Percentiles rank a stretch among this genome's conserved stretches.
phyloP scores from a whole-genome alignment of 2,797 vertebrate genomes.

The Furcifer pardalis region DNA sequence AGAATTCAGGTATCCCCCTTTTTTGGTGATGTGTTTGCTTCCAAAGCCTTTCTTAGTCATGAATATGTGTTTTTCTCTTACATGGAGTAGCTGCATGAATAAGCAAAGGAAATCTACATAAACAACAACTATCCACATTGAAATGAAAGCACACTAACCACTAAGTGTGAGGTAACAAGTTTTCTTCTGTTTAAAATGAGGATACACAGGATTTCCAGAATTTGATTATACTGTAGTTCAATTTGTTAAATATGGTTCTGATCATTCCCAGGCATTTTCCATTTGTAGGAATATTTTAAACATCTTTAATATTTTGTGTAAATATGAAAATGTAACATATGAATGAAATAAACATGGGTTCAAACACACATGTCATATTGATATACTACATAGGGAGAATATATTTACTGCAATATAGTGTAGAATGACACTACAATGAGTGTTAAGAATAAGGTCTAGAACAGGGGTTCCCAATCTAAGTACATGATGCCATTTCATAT shows the following conservation, averaged over 20 bases:
- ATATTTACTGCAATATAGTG: neutral
- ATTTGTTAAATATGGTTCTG: neutral
- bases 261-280: neutral
- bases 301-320: neutral
- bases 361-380: neutral
- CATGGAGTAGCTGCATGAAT: fast-evolving
- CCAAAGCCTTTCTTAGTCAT: neutral
- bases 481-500: too few species aligned
- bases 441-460: neutral
- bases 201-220: neutral
- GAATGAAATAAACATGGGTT: neutral
- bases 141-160: neutral
- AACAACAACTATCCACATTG: neutral
- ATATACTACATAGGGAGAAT: neutral
- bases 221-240: too few species aligned
- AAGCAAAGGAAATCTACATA: slow-evolving; percentile 12
- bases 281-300: neutral
- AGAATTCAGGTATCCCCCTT: slow-evolving; percentile 29
- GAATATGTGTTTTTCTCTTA: neutral
- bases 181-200: neutral
- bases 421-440: neutral
- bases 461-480: too few species aligned
- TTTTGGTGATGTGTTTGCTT: slow-evolving; percentile 6
- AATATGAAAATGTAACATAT: neutral
- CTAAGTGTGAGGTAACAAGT: neutral